Evolutionary conservation across 2,797 vertebrate species (phyloP), one percentile per base, ranked within the genome.

Genomic region (Geotria australis): DNA sequence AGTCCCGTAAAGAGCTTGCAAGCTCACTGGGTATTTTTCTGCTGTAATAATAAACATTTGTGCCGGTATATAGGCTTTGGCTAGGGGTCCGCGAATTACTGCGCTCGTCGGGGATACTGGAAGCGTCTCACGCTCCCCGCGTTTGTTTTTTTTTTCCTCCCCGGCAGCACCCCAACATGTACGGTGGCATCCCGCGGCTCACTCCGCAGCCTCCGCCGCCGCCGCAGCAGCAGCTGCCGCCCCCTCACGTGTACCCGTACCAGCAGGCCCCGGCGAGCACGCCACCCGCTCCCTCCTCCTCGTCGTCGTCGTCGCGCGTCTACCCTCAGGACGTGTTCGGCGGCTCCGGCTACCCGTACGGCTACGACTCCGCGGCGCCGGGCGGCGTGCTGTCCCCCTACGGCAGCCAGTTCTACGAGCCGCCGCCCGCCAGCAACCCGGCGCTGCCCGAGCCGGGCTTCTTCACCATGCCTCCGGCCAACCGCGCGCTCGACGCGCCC

Each of bases 391-490:
- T 93, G 15, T 94, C 89, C 11, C 91, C 89, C 14, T 88, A 79
- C 61, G 71, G 72, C 63, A 85, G 94, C 61, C 86, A 94, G 61
- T 94, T 80, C 67, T 85, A 81, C 60, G 72, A 73, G 63, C 91
- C 82, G 65, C 73, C 77, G 11, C 83, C 76, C 57, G 73, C 82
- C 60, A 76, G 71, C 60, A 95, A 91, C 63, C 88, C 86, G 51
- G 70, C 82, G 1, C 68, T 99, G 53, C 91, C 89, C 57, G 85
- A 91, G 64, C 89, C 91, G 56, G 91, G 89, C 8, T 99, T 96
- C 68, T 96, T 99, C 66, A 95, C 88, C 57, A 86, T 95, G 62
- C 82, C 82, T 45, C 65, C 81, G 10, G 62, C 72, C 1, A 70
- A 68, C 1, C 64, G 77, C 66, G 73, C 73, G 48, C 63, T 79